Evolutionary conservation across 1,140 invertebrate species (phyloP).

Genomic region (Gonatopus flavifemur): DNA sequence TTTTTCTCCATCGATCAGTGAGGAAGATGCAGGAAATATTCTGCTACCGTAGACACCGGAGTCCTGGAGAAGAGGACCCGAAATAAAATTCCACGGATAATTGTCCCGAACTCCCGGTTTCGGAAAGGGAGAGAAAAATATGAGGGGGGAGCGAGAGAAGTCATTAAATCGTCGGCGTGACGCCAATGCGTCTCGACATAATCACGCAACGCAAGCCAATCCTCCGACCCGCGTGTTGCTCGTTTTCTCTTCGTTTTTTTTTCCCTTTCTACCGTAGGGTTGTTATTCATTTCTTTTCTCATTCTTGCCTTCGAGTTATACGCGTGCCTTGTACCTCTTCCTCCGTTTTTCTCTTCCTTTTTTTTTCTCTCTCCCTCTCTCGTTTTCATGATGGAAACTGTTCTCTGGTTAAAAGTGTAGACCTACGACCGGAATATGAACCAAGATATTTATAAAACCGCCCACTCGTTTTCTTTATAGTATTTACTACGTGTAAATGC

Average conservation of each 20-base stretch:
- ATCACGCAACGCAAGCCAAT: too few relatives aligned
- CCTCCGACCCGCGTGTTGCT: too few relatives aligned
- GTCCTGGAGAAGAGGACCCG: constrained; percentile 4
- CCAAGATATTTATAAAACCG: constrained; percentile 32
- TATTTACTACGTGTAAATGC: too few relatives aligned
- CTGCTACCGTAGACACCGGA: constrained; percentile 23
- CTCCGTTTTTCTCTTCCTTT: background rate
- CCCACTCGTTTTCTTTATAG: constrained; percentile 27
- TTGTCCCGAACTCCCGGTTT: constrained; percentile 24
- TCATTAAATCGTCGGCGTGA: constrained; percentile 28
- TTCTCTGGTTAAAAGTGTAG: constrained; percentile 20
- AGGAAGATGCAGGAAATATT: constrained; percentile 31
- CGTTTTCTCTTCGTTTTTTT: too few relatives aligned
- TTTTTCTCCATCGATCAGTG: constrained; percentile 35
- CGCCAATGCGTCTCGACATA: constrained; percentile 20
- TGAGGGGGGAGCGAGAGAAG: constrained; percentile 5
- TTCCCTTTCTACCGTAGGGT: background rate
- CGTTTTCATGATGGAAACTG: constrained; percentile 2
- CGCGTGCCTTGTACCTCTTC: background rate
- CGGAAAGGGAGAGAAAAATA: too few relatives aligned
- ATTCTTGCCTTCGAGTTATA: constrained; percentile 19
- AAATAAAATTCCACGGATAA: constrained; percentile 33
- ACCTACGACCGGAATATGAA: constrained; percentile 22
- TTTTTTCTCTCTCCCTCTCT: background rate
- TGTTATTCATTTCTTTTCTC: constrained; percentile 5